These are phyloP conservation scores for Euwallacea similis DNA, from an alignment of 1,140 invertebrate genomes.

Conservation along the genomic window DNA sequence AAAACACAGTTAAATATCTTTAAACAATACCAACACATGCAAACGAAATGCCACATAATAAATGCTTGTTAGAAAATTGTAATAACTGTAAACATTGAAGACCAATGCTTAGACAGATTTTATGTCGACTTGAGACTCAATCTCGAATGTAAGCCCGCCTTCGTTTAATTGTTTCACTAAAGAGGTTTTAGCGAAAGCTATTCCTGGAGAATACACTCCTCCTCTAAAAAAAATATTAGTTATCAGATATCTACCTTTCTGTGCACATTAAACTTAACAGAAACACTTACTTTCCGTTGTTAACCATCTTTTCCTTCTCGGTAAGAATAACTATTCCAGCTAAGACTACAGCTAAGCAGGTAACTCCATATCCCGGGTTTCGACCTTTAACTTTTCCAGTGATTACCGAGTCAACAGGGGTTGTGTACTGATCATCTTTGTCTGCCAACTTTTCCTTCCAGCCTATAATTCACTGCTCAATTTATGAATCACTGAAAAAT, in stretches of 20 bases:
- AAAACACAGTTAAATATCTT: no score
- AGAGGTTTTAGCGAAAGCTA: slow-evolving; percentile 65
- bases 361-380: slow-evolving; percentile 84
- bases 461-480: slow-evolving; percentile 55
- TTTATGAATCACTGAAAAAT: not conserved
- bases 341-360: slow-evolving; percentile 71
- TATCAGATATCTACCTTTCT: not conserved
- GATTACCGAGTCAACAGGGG: slow-evolving; percentile 67
- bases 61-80: no score
- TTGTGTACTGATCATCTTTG: slow-evolving; percentile 62
- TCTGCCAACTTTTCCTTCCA: slow-evolving; percentile 72
- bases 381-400: slow-evolving; percentile 63
- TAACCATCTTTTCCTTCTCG: slow-evolving; percentile 75
- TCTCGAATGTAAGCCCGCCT: slow-evolving; percentile 63
- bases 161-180: slow-evolving; percentile 63
- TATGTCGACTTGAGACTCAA: slow-evolving; percentile 50
- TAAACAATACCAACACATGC: no score
- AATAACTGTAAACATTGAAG: no score
- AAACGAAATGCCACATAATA: no score
- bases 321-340: slow-evolving; percentile 75
- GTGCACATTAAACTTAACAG: not conserved
- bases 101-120: no score
- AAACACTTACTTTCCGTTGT: slow-evolving; percentile 58
- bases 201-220: slow-evolving; percentile 63
- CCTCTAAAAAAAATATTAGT: slow-evolving; percentile 53